phyloP scores from a whole-genome alignment of 2,888 invertebrate species.

The Leucozona laternaria region DNA sequence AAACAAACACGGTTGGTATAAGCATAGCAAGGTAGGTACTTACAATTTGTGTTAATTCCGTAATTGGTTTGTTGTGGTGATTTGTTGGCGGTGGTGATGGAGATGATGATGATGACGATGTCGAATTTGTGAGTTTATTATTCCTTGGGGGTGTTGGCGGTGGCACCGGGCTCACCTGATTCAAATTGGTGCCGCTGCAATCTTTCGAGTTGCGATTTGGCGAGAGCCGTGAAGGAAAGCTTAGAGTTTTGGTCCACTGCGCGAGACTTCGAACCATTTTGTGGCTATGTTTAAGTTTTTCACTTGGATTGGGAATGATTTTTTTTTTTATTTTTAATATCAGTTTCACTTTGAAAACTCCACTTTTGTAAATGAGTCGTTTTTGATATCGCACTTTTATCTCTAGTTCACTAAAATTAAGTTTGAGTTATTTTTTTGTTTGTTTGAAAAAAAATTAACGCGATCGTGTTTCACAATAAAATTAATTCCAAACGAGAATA shows the following conservation, averaged over 20 bases:
- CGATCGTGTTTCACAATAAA: conserved; percentile 48
- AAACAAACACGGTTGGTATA: neutral
- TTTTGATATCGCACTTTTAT: conserved; percentile 66
- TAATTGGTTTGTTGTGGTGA: conserved; percentile 85
- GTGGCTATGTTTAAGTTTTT: conserved; percentile 63
- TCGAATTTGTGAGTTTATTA: conserved; percentile 84
- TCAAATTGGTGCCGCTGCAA: conserved; percentile 86
- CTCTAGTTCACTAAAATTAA: conserved; percentile 68
- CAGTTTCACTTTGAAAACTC: conserved; percentile 62
- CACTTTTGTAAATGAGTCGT: conserved; percentile 25
- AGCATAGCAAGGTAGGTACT: conserved; percentile 82
- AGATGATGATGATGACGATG: conserved; percentile 84
- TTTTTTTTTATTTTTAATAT: neutral
- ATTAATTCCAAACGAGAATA: conserved; percentile 6
- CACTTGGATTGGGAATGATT: conserved; percentile 52
- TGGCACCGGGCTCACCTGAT: conserved; percentile 83
- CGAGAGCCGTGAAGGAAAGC: conserved; percentile 93
- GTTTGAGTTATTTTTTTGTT: neutral
- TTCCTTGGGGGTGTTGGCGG: conserved; percentile 87
- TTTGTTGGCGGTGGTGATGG: conserved; percentile 83
- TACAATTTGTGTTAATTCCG: conserved; percentile 89
- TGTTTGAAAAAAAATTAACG: conserved; percentile 23
- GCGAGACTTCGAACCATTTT: conserved; percentile 93
- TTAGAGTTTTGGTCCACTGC: conserved; percentile 96
- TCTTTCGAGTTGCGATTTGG: conserved; percentile 92